Conservation (phyloP, 2,113 vertebrate genomes). For the Plectropomus leopardus region DNA sequence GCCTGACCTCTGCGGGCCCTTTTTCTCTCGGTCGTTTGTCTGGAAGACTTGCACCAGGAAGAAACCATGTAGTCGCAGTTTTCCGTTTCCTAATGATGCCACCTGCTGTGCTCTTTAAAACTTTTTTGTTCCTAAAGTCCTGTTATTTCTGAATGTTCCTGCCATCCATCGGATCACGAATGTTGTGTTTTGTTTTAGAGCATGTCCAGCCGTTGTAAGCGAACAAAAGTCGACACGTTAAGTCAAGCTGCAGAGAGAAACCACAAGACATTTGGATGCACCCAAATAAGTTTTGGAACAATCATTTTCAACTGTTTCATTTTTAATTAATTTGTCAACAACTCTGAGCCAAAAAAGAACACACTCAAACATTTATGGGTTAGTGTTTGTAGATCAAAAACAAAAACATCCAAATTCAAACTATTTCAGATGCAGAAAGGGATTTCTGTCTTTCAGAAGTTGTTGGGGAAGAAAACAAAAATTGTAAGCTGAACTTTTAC, state of each 20-base stretch:
- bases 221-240: not conserved
- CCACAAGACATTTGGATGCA: not conserved
- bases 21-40: slow-evolving; percentile 5
- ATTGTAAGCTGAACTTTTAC: not conserved
- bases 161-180: not conserved
- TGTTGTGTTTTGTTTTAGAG: slow-evolving; percentile 5
- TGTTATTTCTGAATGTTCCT: not conserved
- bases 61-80: not conserved
- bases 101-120: slow-evolving; percentile 27
- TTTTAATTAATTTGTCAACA: slow-evolving; percentile 34
- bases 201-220: not conserved
- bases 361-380: slow-evolving; percentile 4
- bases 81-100: slow-evolving; percentile 31
- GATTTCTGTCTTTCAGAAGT: not conserved
- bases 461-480: not conserved
- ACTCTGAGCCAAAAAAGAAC: not conserved
- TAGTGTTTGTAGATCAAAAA: not conserved
- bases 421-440: not conserved
- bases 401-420: not conserved
- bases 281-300: not conserved
- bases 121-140: not conserved
- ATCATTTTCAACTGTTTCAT: slow-evolving; percentile 5
- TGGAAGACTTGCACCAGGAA: not conserved
- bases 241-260: slow-evolving; percentile 7
- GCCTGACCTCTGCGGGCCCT: not conserved